Conservation (phyloP, 2,113 vertebrate genomes). For the Apteryx owenii region DNA sequence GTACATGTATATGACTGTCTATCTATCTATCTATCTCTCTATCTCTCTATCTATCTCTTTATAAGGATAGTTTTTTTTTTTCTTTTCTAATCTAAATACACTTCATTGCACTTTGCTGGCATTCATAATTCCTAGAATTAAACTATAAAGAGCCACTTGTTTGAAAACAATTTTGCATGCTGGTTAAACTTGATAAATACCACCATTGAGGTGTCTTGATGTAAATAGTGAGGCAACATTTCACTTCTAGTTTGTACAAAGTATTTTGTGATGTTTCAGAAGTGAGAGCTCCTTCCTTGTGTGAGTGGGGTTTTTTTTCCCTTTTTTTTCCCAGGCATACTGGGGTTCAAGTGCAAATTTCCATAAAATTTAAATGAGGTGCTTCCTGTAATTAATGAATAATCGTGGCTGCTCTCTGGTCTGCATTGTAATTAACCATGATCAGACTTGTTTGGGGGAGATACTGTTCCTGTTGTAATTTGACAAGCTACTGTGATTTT, state of each 20-base stretch:
- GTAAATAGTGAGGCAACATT: constrained; percentile 62
- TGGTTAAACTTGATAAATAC: constrained; percentile 15
- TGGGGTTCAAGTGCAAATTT: constrained; percentile 81
- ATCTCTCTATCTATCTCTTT: background rate
- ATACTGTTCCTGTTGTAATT: constrained; percentile 78
- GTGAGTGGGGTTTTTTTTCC: constrained; percentile 32
- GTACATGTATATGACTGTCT: background rate
- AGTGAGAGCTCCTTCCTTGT: constrained; percentile 59
- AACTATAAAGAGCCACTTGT: background rate
- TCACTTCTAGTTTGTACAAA: constrained; percentile 38
- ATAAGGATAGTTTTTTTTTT: background rate
- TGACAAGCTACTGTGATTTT: constrained; percentile 78
- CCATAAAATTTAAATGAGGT: constrained; percentile 92
- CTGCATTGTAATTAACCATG: constrained; percentile 90
- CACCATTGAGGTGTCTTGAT: constrained; percentile 2
- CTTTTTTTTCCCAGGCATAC: constrained; percentile 71
- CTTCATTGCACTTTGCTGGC: background rate
- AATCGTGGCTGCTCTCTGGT: constrained; percentile 86
- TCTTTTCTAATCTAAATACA: background rate
- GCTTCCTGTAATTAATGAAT: constrained; percentile 93
- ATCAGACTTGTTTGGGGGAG: constrained; percentile 85
- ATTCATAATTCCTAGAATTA: background rate
- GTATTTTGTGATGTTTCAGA: constrained; percentile 63
- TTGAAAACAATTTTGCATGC: constrained; percentile 28
- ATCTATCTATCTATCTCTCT: background rate